Evolutionary conservation across 2,888 invertebrate species (phyloP).

Genomic region (Gastrophysa polygoni): DNA sequence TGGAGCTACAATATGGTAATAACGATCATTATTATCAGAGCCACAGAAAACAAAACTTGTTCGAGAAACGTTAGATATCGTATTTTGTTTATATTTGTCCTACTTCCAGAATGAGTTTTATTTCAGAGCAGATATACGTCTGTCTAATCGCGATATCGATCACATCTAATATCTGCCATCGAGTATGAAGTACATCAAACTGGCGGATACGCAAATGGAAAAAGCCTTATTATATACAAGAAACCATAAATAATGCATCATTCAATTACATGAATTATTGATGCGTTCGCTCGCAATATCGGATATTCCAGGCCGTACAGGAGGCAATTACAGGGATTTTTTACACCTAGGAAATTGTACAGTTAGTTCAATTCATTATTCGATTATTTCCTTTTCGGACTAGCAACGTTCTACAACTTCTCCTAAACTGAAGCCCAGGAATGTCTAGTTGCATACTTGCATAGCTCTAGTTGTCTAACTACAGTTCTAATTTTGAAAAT

Average conservation of each 20-base stretch:
- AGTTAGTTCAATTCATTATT: constrained; percentile 13
- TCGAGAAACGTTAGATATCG: not conserved
- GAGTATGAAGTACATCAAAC: not conserved
- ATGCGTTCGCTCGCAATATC: constrained; percentile 16
- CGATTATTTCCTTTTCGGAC: constrained; percentile 9
- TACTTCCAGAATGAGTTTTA: not conserved
- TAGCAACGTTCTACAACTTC: not conserved
- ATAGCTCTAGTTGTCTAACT: not conserved
- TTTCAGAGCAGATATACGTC: not conserved
- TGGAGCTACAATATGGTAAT: no score
- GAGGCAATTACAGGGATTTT: constrained; percentile 15
- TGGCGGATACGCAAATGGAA: not conserved
- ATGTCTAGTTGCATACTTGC: not conserved
- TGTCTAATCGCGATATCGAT: not conserved
- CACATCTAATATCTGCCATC: not conserved
- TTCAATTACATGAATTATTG: constrained; percentile 19
- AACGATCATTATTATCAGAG: no score
- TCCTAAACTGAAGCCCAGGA: constrained; percentile 5
- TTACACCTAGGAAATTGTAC: constrained; percentile 15
- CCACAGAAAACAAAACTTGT: not conserved
- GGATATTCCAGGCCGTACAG: constrained; percentile 3
- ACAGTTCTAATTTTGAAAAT: no score
- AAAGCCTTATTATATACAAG: constrained; percentile 15
- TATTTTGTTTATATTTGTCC: not conserved
- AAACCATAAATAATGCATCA: constrained; percentile 20